phyloP scores from a whole-genome alignment of 2,888 invertebrate species.

The Hyposoter dolosus region DNA sequence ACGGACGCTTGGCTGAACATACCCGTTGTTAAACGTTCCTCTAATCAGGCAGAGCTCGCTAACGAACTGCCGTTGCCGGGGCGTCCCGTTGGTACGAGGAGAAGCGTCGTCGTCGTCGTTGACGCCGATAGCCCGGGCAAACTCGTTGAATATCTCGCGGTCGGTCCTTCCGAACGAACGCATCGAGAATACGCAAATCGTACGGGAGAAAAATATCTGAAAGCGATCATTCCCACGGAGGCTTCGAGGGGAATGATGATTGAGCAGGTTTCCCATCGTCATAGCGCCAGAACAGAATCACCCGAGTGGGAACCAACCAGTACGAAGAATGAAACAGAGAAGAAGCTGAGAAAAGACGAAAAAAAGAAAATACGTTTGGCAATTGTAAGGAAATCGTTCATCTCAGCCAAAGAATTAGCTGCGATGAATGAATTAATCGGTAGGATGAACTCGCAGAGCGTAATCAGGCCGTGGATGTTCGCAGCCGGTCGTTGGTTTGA shows the following conservation, averaged over 20 bases:
- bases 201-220: conserved; percentile 44
- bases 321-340: neutral
- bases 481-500: conserved; percentile 30
- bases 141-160: conserved; percentile 30
- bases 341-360: neutral
- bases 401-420: conserved; percentile 29
- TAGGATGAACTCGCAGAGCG: conserved; percentile 29
- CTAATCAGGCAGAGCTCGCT: conserved; percentile 71
- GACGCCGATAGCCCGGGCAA: conserved; percentile 32
- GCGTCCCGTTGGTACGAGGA: conserved; percentile 24
- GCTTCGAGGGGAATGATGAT: conserved; percentile 15
- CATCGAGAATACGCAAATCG: conserved; percentile 58
- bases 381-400: conserved; percentile 51
- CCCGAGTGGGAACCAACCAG: conserved; percentile 1
- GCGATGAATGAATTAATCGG: conserved; percentile 38
- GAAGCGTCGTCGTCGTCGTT: conserved; percentile 13
- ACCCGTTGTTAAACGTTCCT: conserved; percentile 72
- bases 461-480: neutral
- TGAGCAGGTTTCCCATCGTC: neutral
- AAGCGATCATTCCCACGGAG: neutral
- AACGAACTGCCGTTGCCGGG: conserved; percentile 67
- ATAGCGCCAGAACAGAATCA: neutral
- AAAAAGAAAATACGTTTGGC: conserved; percentile 15
- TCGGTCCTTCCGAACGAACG: conserved; percentile 38
- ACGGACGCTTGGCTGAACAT: conserved; percentile 68